phyloP scores from a whole-genome alignment of 2,888 invertebrate genomes.

The Eupithecia dodoneata region DNA sequence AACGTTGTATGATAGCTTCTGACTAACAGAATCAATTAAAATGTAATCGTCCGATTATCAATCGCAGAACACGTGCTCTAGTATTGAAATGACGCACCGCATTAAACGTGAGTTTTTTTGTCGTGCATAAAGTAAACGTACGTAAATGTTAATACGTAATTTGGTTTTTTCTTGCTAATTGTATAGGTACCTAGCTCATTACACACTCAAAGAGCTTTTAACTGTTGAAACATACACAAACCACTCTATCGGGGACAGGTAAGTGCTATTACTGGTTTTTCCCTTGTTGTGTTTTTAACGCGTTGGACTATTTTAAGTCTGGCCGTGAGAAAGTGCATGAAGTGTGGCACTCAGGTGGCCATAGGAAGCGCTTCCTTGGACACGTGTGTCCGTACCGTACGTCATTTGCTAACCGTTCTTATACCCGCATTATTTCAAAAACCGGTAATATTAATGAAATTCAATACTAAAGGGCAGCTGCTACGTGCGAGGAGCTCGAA shows the following conservation, averaged over 20 bases:
- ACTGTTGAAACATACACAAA: constrained; percentile 40
- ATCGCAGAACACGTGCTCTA: not conserved
- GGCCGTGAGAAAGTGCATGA: constrained; percentile 73
- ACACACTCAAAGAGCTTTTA: constrained; percentile 29
- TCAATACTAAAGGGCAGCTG: constrained; percentile 78
- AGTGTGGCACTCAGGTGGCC: constrained; percentile 66
- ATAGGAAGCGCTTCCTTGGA: constrained; percentile 69
- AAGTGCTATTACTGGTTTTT: constrained; percentile 68
- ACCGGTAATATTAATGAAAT: constrained; percentile 81
- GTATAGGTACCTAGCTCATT: constrained; percentile 14
- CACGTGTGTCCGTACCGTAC: constrained; percentile 69
- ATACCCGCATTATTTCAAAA: constrained; percentile 78
- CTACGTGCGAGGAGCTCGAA: constrained; percentile 63
- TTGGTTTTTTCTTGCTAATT: constrained; percentile 9
- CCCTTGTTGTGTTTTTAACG: constrained; percentile 64
- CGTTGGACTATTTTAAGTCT: constrained; percentile 62
- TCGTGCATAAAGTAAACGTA: not conserved
- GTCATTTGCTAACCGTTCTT: constrained; percentile 66
- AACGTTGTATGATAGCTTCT: too few relatives aligned
- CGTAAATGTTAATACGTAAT: constrained; percentile 4
- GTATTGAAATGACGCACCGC: not conserved
- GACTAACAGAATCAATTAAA: too few relatives aligned
- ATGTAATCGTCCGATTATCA: too few relatives aligned
- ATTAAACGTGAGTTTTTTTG: not conserved
- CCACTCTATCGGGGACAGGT: constrained; percentile 49